Base-by-base conservation (phyloP, 2,888 invertebrate genomes). In the Ectropis crepuscularia region DNA sequence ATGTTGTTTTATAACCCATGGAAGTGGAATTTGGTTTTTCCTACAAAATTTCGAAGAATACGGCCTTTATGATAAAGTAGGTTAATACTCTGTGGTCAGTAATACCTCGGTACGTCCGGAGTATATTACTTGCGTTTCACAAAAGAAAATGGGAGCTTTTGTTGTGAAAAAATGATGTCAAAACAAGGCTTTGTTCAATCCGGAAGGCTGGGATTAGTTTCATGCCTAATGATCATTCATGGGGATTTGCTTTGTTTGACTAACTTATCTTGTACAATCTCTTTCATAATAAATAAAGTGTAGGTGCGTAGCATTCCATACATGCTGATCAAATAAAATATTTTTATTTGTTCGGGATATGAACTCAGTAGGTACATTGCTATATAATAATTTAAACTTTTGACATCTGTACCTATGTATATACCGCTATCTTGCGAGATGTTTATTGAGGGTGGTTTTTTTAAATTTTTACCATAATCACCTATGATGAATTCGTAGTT, bases 111-210 rank as follows among this genome's bases (percentile, higher is more conserved):
- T 53, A 84, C 81, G 84, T 90, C 90, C 89, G 90, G 90, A 84
- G 85, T 90, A 87, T 81, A 84, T 90, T 89, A 88, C 90, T 87
- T 80, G 79, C 82, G 76, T 78, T 70, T 64, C 59, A 84, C 80
- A 86, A 82, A 50, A 67, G 57, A 77, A 76, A 69, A 71, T 50
- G 42, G 49, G 11, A 63, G 61, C 61, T 62, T 66, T 78, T 79
- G 55, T 78, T 78, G 62, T 66, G 69, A 69, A 74, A 81, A 79
- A 76, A 78, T 50, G 11, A 53, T 58, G 85, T 85, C 88, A 88
- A 83, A 89, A 89, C 83, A 89, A 65, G 16, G 69, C 74, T 76
- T 87, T 89, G 83, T 88, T 71, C 67, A 74, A 74, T 76, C 88
- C 89, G 90, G 90, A 91, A 90, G 88, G 78, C 74, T 76, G 68